Percentiles rank a stretch among this genome's conserved stretches.
Evolutionary conservation across 2,888 invertebrate genomes (phyloP).

Genomic region (Saturnia pavonia): DNA sequence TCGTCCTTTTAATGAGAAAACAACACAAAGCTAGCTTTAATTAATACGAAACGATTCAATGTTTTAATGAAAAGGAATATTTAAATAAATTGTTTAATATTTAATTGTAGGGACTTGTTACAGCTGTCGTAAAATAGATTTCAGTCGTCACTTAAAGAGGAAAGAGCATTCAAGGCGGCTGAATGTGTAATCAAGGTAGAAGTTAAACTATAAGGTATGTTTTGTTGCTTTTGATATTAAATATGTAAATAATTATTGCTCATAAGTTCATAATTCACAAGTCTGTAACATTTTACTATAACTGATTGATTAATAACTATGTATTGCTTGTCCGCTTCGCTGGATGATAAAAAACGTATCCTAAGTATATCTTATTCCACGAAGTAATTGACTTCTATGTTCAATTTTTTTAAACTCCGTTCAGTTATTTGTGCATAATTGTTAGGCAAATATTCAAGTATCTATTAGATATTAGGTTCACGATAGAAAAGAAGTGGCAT

Average conservation of each 20-base stretch:
- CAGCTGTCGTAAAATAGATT: conserved; percentile 54
- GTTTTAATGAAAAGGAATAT: conserved; percentile 36
- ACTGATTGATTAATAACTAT: too few species aligned
- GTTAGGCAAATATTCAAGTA: too few species aligned
- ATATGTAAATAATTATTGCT: neutral
- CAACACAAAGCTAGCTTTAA: conserved; percentile 27
- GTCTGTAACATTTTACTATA: neutral
- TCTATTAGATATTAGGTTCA: too few species aligned
- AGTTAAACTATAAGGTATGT: neutral
- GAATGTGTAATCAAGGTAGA: conserved; percentile 55
- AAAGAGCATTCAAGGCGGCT: conserved; percentile 46
- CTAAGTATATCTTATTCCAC: too few species aligned
- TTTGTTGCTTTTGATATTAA: neutral
- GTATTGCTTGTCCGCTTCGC: too few species aligned
- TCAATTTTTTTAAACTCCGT: too few species aligned
- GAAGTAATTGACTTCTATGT: too few species aligned
- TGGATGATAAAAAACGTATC: too few species aligned
- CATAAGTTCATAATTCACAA: too few species aligned
- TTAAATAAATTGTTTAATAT: conserved; percentile 49
- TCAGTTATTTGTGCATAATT: too few species aligned
- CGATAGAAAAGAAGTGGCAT: too few species aligned
- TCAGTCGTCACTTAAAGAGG: conserved; percentile 27
- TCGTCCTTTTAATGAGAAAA: conserved; percentile 13
- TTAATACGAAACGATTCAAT: conserved; percentile 44
- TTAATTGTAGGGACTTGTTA: conserved; percentile 55